Percentiles rank a stretch among this genome's conserved stretches.
These are phyloP conservation scores for Oreochromis niloticus DNA, from an alignment of 2,113 vertebrate genomes.

Conservation along the genomic window DNA sequence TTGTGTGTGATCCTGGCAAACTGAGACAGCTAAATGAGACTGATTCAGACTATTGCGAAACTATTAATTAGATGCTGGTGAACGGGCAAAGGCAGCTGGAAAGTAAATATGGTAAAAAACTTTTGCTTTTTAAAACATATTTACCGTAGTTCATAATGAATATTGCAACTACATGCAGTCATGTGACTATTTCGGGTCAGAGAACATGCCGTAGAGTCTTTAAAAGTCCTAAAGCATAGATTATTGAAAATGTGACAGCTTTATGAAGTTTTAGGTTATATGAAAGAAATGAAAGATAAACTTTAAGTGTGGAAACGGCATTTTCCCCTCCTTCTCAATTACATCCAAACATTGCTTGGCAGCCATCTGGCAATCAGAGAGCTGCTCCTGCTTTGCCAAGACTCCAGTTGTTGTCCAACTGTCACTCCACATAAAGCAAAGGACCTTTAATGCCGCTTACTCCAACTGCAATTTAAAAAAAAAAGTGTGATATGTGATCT, in stretches of 20 bases:
- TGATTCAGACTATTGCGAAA: conserved; percentile 12
- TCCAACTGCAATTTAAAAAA: background rate
- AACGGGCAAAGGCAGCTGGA: background rate
- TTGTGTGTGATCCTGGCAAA: conserved; percentile 3
- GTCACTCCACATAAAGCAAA: conserved; percentile 38
- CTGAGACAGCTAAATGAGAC: background rate
- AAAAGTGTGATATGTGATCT: background rate
- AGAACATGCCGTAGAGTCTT: background rate
- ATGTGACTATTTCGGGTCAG: background rate
- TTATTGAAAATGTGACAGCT: conserved; percentile 15
- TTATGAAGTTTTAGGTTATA: conserved; percentile 24
- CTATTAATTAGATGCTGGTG: background rate
- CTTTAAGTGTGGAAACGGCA: conserved; percentile 36
- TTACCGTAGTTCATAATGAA: background rate
- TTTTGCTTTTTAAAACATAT: background rate
- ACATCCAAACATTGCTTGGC: conserved; percentile 57
- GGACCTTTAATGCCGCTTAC: background rate
- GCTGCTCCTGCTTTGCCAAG: conserved; percentile 45
- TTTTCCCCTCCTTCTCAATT: conserved; percentile 13
- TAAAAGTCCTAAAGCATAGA: background rate
- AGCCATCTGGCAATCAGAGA: conserved; percentile 62
- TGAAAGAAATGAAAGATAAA: conserved; percentile 48
- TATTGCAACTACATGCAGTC: background rate
- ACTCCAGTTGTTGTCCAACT: conserved; percentile 47
- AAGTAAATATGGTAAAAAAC: background rate